Conservation (phyloP, 2,797 vertebrate species). For the Presbytis comata region DNA sequence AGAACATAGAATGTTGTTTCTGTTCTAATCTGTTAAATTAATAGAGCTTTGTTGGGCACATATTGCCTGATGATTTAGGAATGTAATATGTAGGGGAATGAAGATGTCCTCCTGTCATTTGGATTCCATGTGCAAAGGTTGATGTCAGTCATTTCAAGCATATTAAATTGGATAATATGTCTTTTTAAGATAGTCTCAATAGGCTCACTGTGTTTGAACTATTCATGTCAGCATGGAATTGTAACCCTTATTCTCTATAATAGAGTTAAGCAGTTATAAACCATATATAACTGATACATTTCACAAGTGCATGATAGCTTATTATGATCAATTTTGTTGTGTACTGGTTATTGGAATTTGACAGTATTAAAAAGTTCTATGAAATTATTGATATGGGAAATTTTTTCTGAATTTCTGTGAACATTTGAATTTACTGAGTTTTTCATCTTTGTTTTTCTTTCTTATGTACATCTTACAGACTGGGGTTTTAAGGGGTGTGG, state of each 20-base stretch:
- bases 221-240: background rate
- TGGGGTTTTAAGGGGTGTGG: conserved; percentile 91
- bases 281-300: background rate
- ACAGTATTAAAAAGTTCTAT: background rate
- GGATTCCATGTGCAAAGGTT: background rate
- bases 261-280: background rate
- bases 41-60: background rate
- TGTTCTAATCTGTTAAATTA: background rate
- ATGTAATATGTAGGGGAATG: background rate
- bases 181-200: background rate
- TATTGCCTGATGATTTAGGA: background rate
- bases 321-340: background rate
- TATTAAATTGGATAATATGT: background rate
- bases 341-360: background rate
- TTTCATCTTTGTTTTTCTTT: conserved; percentile 10
- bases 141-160: background rate
- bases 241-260: background rate
- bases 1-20: background rate
- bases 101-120: background rate
- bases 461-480: conserved; percentile 73
- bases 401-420: background rate
- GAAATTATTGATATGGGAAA: conserved; percentile 11
- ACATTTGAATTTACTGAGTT: background rate
- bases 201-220: background rate
- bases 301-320: background rate